A percentile compares a stretch with the other conserved stretches of the same genome.
Conservation (phyloP, 2,888 invertebrate genomes). For the Lapara coniferarum region DNA sequence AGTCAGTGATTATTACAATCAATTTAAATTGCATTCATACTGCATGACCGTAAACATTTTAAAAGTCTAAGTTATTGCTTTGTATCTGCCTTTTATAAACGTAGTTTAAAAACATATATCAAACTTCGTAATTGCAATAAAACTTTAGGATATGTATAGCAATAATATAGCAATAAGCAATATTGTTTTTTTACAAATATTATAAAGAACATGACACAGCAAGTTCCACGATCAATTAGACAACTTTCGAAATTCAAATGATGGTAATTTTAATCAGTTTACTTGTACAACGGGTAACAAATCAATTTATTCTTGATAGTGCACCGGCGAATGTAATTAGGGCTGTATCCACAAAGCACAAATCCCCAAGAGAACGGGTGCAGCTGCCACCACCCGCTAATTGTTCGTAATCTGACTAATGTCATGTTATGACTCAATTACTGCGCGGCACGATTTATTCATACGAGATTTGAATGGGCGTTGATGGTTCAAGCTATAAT, state of each 20-base stretch:
- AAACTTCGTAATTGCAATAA: background rate
- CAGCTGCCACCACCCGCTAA: constrained; percentile 23
- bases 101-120: background rate
- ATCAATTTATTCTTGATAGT: constrained; percentile 40
- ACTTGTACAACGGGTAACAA: constrained; percentile 36
- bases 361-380: constrained; percentile 29
- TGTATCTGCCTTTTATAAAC: background rate
- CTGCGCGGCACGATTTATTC: constrained; percentile 10
- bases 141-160: no score
- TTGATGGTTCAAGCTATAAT: background rate
- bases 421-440: constrained; percentile 24
- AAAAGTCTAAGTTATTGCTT: constrained; percentile 9
- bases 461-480: constrained; percentile 29
- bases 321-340: constrained; percentile 33
- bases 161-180: constrained; percentile 9
- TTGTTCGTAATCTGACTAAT: constrained; percentile 25
- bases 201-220: background rate
- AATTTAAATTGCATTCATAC: constrained; percentile 25
- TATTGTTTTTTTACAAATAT: constrained; percentile 7
- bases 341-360: constrained; percentile 27
- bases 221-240: background rate
- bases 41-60: background rate
- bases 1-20: constrained; percentile 14
- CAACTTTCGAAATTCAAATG: constrained; percentile 4
- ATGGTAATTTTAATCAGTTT: constrained; percentile 1